phyloP scores from a whole-genome alignment of 2,797 vertebrate species.

The Heteromormyrus szaboi region DNA sequence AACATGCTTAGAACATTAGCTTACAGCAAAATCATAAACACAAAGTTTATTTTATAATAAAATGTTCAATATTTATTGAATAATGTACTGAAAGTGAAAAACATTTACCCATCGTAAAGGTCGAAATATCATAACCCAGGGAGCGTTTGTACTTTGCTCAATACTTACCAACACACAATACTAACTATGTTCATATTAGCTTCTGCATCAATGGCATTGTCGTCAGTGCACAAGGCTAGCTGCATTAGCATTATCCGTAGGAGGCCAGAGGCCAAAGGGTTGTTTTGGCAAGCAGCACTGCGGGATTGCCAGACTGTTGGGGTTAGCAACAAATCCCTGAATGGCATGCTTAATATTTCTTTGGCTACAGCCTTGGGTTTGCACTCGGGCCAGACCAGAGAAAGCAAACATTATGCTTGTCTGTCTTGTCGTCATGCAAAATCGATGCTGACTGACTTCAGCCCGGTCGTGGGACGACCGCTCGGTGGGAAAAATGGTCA shows the following conservation, averaged over 20 bases:
- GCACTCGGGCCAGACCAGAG: constrained; percentile 38
- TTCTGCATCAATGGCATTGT: background rate
- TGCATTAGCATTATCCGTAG: constrained; percentile 14
- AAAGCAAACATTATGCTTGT: constrained; percentile 44
- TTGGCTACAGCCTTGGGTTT: constrained; percentile 37
- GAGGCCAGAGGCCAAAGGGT: constrained; percentile 19
- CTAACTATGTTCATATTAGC: background rate
- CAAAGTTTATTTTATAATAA: background rate
- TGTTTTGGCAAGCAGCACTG: constrained; percentile 24
- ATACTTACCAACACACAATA: background rate
- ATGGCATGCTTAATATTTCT: constrained; percentile 32
- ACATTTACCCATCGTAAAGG: background rate
- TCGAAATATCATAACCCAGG: background rate
- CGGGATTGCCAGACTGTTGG: constrained; percentile 27
- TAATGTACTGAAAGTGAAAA: background rate
- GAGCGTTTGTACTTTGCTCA: background rate
- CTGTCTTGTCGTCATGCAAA: constrained; percentile 38
- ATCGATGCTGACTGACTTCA: constrained; percentile 34
- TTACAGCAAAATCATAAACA: background rate
- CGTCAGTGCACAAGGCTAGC: background rate
- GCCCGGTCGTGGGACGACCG: constrained; percentile 30
- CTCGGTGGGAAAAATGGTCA: constrained; percentile 32
- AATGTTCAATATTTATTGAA: background rate
- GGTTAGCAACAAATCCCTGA: constrained; percentile 31
- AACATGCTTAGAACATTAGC: background rate